These are phyloP conservation scores for Pharmacophagus antenor DNA, from an alignment of 2,888 invertebrate species.

Conservation along the genomic window DNA sequence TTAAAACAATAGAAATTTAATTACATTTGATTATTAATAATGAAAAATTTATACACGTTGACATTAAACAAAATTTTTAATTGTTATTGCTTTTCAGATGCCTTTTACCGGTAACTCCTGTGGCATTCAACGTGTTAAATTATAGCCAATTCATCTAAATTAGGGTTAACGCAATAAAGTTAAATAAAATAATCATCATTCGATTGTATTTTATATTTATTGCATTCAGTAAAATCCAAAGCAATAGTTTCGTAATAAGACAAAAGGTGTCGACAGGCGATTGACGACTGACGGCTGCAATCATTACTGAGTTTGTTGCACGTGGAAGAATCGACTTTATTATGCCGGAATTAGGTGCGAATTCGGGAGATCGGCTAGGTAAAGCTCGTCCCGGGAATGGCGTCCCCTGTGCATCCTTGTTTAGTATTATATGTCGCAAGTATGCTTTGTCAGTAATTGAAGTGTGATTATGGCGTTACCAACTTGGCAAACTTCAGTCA, in stretches of 20 bases:
- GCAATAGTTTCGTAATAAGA: not conserved
- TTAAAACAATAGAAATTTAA: no score
- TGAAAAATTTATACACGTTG: no score
- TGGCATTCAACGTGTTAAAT: no score
- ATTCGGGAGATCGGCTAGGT: not conserved
- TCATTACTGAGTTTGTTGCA: not conserved
- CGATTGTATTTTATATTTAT: no score
- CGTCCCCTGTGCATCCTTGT: not conserved
- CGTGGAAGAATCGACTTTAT: not conserved
- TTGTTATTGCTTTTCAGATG: no score
- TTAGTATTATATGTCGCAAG: not conserved
- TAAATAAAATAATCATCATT: no score
- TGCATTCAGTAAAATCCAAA: not conserved
- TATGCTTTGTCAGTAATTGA: not conserved
- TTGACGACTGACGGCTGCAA: not conserved
- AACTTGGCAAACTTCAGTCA: not conserved
- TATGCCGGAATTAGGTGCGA: not conserved
- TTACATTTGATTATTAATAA: no score
- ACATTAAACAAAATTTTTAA: no score
- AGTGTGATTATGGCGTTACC: not conserved
- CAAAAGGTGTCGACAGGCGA: constrained; percentile 1
- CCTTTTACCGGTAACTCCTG: no score
- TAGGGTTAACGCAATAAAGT: no score
- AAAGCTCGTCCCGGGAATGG: not conserved
- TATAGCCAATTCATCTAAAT: no score